These are phyloP conservation scores for Nothobranchius furzeri DNA, from an alignment of 2,113 vertebrate species.

Conservation along the genomic window DNA sequence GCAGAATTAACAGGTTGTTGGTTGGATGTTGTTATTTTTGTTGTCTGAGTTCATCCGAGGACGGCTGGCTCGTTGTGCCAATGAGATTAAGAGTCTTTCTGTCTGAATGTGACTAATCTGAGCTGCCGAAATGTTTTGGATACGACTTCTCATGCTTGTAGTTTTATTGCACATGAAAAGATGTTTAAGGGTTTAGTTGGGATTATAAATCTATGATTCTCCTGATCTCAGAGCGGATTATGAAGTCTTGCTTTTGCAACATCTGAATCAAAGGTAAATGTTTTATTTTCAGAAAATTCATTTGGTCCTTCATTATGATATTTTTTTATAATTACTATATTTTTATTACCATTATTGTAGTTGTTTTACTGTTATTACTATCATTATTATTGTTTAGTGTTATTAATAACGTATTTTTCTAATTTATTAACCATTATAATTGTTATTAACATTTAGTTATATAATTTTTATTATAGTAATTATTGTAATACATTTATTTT, in stretches of 20 bases:
- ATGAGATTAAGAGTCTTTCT: conserved; percentile 1
- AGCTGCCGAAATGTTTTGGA: conserved; percentile 1
- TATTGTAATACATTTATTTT: no score
- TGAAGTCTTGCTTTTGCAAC: neutral
- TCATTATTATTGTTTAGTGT: no score
- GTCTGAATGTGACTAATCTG: neutral
- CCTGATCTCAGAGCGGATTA: neutral
- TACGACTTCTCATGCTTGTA: neutral
- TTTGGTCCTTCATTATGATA: no score
- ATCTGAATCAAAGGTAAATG: no score
- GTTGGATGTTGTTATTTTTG: neutral
- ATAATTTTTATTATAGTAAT: no score
- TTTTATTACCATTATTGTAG: no score
- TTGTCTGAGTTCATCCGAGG: neutral
- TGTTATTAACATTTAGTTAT: no score
- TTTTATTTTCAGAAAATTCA: neutral
- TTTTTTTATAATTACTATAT: no score
- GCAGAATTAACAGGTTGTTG: neutral
- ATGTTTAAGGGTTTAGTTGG: conserved; percentile 5
- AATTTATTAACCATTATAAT: no score
- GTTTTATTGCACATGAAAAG: neutral
- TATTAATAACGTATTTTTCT: no score
- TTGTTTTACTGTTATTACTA: no score
- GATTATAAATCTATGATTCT: neutral
- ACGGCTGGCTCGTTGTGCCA: neutral